Percentiles rank a stretch among this genome's conserved stretches.
phyloP scores from a whole-genome alignment of 2,113 vertebrate genomes.

The Limanda limanda region DNA sequence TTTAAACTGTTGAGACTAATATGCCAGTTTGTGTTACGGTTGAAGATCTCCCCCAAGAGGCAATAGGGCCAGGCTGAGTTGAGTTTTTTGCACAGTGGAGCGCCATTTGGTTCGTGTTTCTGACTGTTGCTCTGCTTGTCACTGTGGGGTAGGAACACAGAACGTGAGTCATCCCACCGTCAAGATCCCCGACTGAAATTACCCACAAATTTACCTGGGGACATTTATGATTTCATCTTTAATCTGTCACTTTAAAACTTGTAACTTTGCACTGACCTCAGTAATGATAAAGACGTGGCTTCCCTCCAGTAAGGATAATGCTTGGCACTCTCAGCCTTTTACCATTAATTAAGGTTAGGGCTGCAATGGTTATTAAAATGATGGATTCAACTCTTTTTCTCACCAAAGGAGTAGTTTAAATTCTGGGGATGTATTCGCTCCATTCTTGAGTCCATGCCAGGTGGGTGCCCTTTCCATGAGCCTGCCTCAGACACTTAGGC shows the following conservation, averaged over 20 bases:
- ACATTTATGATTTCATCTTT: conserved; percentile 68
- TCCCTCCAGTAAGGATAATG: conserved; percentile 1
- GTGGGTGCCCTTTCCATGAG: too few species aligned
- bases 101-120: conserved; percentile 55
- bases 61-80: conserved; percentile 51
- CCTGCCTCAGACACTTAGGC: too few species aligned
- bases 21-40: conserved; percentile 73
- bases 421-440: too few species aligned
- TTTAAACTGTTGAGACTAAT: conserved; percentile 72
- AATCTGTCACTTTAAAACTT: not conserved
- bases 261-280: conserved; percentile 50
- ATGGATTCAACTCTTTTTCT: too few species aligned
- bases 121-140: conserved; percentile 62
- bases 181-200: conserved; percentile 43
- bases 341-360: not conserved
- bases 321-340: too few species aligned
- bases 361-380: not conserved
- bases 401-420: too few species aligned
- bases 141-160: conserved; percentile 63
- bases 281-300: conserved; percentile 8
- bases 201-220: conserved; percentile 51
- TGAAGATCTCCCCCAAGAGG: conserved; percentile 64
- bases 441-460: too few species aligned
- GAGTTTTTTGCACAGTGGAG: conserved; percentile 57
- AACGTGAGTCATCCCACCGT: conserved; percentile 67